These are phyloP conservation scores for Trematomus bernacchii DNA, from an alignment of 2,797 vertebrate genomes.

Conservation along the genomic window DNA sequence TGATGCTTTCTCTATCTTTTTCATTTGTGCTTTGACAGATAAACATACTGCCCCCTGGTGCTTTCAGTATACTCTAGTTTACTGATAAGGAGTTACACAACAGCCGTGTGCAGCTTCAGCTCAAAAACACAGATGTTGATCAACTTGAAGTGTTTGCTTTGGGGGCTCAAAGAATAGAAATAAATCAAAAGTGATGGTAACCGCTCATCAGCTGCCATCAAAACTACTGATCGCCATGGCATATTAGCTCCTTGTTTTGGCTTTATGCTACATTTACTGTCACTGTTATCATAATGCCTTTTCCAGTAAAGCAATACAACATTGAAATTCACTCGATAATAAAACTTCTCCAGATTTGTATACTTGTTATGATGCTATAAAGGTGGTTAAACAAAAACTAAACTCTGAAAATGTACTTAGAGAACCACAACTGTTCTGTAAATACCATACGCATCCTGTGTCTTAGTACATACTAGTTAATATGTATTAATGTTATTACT, in stretches of 20 bases:
- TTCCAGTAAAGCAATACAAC: too few relatives aligned
- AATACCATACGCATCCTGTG: too few relatives aligned
- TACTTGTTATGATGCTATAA: too few relatives aligned
- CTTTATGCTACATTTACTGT: background rate
- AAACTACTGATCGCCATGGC: background rate
- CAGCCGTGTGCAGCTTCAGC: background rate
- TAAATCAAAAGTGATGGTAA: background rate
- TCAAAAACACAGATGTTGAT: slow-evolving; percentile 10
- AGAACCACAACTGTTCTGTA: too few relatives aligned
- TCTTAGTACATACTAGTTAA: too few relatives aligned
- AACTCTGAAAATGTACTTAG: too few relatives aligned
- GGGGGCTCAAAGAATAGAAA: background rate
- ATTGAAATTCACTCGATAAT: too few relatives aligned
- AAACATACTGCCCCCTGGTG: background rate
- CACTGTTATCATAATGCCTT: background rate
- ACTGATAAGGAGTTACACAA: background rate
- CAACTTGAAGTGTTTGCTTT: background rate
- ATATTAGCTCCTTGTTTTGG: background rate
- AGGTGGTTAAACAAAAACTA: too few relatives aligned
- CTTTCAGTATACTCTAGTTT: background rate
- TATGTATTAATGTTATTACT: too few relatives aligned
- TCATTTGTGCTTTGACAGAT: background rate
- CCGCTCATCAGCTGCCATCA: background rate
- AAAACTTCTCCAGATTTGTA: too few relatives aligned
- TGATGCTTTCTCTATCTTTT: background rate